Conservation (phyloP, 2,797 vertebrate species). For the Petrocephalus sullivani region DNA sequence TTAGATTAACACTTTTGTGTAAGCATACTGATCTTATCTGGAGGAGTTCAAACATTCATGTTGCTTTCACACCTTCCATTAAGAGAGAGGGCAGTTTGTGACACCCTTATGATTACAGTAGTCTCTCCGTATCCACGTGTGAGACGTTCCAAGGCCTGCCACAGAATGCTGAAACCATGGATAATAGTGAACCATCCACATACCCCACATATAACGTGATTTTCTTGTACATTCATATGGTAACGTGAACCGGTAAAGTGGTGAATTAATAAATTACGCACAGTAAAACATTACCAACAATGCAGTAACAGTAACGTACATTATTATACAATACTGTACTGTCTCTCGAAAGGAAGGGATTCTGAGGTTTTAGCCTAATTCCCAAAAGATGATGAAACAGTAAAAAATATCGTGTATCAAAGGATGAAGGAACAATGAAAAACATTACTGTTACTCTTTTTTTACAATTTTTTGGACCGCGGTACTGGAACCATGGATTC, state of each 20-base stretch:
- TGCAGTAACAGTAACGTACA: neutral
- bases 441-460: neutral
- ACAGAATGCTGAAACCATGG: too few species aligned
- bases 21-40: neutral
- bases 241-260: neutral
- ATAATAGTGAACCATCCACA: neutral
- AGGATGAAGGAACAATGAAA: neutral
- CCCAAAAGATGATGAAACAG: neutral
- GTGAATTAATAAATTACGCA: neutral
- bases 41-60: neutral
- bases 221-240: neutral
- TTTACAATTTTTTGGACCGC: neutral
- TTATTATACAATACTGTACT: neutral
- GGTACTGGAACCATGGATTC: neutral
- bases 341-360: neutral
- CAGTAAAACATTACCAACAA: neutral
- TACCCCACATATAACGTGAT: neutral
- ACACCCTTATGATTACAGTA: slow-evolving; percentile 1
- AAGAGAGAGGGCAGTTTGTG: neutral
- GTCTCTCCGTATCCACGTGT: neutral
- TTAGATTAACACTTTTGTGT: neutral
- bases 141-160: neutral
- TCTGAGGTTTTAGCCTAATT: neutral
- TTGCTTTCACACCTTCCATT: neutral
- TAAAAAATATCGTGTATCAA: neutral